Evolutionary conservation across 1,140 invertebrate genomes (phyloP), one percentile per base, ranked within the genome.

Genomic region (Carcinoscorpius rotundicauda): DNA sequence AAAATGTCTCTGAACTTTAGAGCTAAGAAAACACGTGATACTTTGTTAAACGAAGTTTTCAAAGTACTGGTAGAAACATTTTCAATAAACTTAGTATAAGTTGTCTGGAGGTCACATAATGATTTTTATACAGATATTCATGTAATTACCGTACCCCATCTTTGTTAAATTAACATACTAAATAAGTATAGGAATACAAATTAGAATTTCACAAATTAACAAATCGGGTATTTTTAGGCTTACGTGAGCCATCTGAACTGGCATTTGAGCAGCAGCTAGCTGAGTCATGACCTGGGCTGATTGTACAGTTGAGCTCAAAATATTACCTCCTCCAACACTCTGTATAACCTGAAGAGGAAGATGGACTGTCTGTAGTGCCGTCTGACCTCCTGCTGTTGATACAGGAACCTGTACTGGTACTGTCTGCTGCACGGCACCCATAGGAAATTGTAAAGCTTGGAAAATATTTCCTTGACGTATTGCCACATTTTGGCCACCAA

Each of bases 341-440:
- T 84, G 81, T 3, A 88, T 78, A 2, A 87, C 80, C 76, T 93
- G 89, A 48, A 93, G 81, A 0, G 91, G 92, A 71, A 96, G 86
- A 76, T 96, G 91, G 2, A 95, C 85, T 0, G 92, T 95, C 74
- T 96, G 92, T 75, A 92, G 91, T 62, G 95, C 84, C 0, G 91
- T 95, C 76, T 96, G 92, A 0, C 93, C 93, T 76, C 88, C 89
- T 11, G 85, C 84, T 5, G 88, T 86, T 66, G 89, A 88, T 63
- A 97, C 90, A 3, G 93, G 93, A 56, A 95, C 87, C 79, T 95
- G 91, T 10, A 96, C 89, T 0, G 92, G 91, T 57, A 96, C 88
- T 4, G 72, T 88, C 75, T 90, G 88, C 65, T 89, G 86, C 77
- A 91, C 82, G 6, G 70, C 69, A 4, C 52, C 63, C 52, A 71